Conservation (phyloP, 2,113 vertebrate species). For the Bufo gargarizans region DNA sequence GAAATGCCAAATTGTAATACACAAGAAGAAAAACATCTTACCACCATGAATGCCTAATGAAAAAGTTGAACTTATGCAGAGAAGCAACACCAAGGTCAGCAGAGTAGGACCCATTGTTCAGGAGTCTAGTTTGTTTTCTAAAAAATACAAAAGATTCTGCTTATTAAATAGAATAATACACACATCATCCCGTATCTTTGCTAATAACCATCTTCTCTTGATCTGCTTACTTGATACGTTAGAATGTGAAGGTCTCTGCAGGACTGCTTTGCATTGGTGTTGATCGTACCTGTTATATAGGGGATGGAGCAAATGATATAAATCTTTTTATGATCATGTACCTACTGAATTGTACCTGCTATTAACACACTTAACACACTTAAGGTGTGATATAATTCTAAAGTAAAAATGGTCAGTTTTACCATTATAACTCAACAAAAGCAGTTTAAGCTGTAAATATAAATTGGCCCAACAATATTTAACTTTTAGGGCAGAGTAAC, state of each 20-base stretch:
- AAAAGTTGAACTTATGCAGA: no score
- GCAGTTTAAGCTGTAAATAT: background rate
- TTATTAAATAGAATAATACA: background rate
- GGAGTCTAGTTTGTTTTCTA: no score
- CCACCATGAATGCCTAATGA: background rate
- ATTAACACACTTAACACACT: no score
- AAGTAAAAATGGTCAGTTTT: no score
- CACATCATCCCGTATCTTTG: background rate
- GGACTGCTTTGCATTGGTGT: background rate
- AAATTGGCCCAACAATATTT: conserved; percentile 1
- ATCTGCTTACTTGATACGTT: background rate
- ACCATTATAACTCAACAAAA: no score
- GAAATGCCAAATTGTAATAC: background rate
- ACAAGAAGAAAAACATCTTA: background rate
- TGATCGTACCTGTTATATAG: background rate
- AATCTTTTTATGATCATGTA: background rate
- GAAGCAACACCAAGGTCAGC: background rate
- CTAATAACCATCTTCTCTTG: background rate
- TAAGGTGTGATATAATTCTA: no score
- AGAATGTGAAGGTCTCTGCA: background rate
- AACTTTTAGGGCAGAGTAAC: conserved; percentile 12
- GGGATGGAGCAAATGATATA: background rate
- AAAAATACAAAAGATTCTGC: background rate
- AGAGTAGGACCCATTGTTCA: background rate
- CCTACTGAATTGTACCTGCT: no score